These are phyloP conservation scores for Glyphotaelius pellucidus DNA, from an alignment of 2,888 invertebrate species.

Conservation along the genomic window DNA sequence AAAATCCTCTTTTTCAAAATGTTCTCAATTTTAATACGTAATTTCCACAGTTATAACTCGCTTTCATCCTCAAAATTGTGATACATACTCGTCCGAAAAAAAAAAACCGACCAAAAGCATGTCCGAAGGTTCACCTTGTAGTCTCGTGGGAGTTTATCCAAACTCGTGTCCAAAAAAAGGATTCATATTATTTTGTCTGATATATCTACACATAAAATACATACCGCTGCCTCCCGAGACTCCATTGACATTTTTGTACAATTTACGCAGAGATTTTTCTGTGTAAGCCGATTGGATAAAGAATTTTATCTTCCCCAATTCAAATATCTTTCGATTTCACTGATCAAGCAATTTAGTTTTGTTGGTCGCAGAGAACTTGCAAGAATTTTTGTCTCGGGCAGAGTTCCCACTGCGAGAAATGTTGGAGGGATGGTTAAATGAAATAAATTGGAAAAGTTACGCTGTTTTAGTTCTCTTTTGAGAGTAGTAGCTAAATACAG, in stretches of 20 bases:
- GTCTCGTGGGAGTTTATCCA: constrained; percentile 52
- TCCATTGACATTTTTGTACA: constrained; percentile 64
- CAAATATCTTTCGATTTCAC: constrained; percentile 64
- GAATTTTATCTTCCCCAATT: constrained; percentile 64
- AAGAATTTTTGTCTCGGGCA: constrained; percentile 43
- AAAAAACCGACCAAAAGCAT: constrained; percentile 19
- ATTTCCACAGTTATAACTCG: not conserved
- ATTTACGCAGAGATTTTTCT: constrained; percentile 65
- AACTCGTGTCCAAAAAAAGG: constrained; percentile 58
- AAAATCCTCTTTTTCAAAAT: not conserved
- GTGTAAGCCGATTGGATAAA: constrained; percentile 65
- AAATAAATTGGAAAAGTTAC: constrained; percentile 55
- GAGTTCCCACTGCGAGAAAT: constrained; percentile 44
- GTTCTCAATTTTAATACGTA: not conserved
- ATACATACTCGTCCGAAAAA: not conserved
- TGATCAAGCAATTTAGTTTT: constrained; percentile 64
- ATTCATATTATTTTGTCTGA: constrained; percentile 65
- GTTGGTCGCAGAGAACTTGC: constrained; percentile 54
- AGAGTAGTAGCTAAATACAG: constrained; percentile 9
- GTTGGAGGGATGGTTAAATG: constrained; percentile 43
- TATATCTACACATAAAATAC: constrained; percentile 50
- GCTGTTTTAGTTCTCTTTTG: constrained; percentile 15
- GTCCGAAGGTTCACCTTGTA: constrained; percentile 24
- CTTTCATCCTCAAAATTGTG: not conserved
- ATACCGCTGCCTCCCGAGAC: constrained; percentile 59